Base-by-base conservation (phyloP, 1,140 invertebrate species). In the Mercenaria mercenaria region DNA sequence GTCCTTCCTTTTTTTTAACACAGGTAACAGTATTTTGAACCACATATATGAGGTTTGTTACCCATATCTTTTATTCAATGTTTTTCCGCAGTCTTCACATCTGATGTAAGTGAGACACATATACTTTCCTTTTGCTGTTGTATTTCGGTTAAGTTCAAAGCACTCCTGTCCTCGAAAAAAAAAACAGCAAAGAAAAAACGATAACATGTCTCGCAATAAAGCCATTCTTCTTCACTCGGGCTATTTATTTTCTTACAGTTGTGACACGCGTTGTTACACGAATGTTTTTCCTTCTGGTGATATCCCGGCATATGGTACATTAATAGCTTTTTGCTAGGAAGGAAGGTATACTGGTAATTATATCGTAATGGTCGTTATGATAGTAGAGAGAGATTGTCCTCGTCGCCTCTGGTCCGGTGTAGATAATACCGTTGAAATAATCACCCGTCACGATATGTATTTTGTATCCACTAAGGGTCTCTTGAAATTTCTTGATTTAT, bases 301-400 rank as follows among this genome's bases (percentile, higher is more conserved):
- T 88, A 80, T n/a, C 86, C 76, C 32, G 43, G 34, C 59, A 88
- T 1, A 8, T 10, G 0, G 79, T 56, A 67, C 76, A 80, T 29
- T 15, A 80, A 43, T 88, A 88, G 1, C 23, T 59, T 41, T 26
- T 64, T 0, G 4, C 10, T 1, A 81, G 50, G 26, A 88, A 88
- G 26, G 76, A 56, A 69, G 77, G 47, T 41, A 88, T 81, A 32
- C 56, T 76, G 3, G 69, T 77, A 10, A 87, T 77, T 26, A 87
- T 67, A 39, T 87, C 52, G 41, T 87, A 87, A 56, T 85, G 83
- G 2, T 85, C 1, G 43, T 72, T 43, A 37, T 85, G 52, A n/a
- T 69, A 43, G 52, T 76, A 86, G 3, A 77, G 41, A 43, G 59
- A 76, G 10, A 87, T 61, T 52, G 64, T 79, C n/a, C 79, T 88